Evolutionary conservation across 2,888 invertebrate genomes (phyloP), one percentile per base, ranked within the genome.

Genomic region (Acrobasis consociella): DNA sequence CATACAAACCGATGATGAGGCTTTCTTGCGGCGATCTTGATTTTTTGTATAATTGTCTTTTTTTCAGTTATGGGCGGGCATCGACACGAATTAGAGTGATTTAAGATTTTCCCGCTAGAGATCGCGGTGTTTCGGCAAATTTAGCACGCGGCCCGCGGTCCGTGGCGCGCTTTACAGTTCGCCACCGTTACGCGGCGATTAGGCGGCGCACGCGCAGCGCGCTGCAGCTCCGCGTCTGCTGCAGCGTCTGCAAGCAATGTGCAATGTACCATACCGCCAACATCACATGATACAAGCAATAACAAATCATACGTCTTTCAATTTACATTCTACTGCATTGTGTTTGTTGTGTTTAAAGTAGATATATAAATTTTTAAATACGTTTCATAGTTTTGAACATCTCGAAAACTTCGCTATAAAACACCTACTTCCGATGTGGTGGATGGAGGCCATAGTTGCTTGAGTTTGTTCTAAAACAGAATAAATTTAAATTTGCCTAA

Each of bases 111-210:
- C 88, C 87, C 88, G 89, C 87, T 89, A 88, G 80, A 84, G 82
- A 85, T 82, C 82, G 81, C 80, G 78, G 82, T 89, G 91, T 91
- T 92, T 92, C 90, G 91, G 87, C 90, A 91, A 91, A 91, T 91
- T 91, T 90, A 91, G 91, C 91, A 91, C 91, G 88, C 84, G 82
- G 83, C 77, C 82, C 84, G 86, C 85, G 81, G 81, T 82, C 87
- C 89, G 89, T 89, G 83, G 88, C 88, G 85, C 73, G 85, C 86
- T 90, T 89, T 91, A 91, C 91, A 89, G 91, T 91, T 90, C 75
- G 85, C 91, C 85, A 89, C 91, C 91, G 92, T 91, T 91, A 92
- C 88, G 86, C 83, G 83, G 75, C 87, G 87, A 91, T 91, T 90
- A 91, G 82, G 80, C 75, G 73, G 85, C 83, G 88, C 87, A 82